Percentiles rank a stretch among this genome's conserved stretches.
phyloP scores from a whole-genome alignment of 2,888 invertebrate species.

The Dynastes grantii region DNA sequence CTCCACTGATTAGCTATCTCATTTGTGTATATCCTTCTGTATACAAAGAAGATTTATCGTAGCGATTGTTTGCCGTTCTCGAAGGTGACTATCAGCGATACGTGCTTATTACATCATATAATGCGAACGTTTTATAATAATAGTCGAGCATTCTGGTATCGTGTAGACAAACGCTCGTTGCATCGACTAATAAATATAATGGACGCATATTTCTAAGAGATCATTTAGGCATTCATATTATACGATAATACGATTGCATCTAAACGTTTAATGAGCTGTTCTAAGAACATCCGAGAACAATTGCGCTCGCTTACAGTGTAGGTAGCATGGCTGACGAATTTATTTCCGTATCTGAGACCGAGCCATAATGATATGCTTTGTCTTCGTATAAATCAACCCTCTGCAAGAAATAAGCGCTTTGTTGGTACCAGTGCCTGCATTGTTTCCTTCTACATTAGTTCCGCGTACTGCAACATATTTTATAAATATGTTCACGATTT shows the following conservation, averaged over 20 bases:
- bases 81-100: not conserved
- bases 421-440: not conserved
- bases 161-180: not conserved
- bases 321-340: conserved; percentile 9
- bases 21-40: not conserved
- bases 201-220: not conserved
- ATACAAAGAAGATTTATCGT: not conserved
- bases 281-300: not conserved
- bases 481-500: too few relatives aligned
- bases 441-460: not conserved
- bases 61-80: not conserved
- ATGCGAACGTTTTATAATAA: conserved; percentile 10
- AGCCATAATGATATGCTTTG: not conserved
- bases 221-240: conserved; percentile 12
- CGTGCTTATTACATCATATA: not conserved
- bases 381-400: not conserved
- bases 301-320: not conserved
- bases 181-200: conserved; percentile 13
- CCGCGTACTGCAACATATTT: too few relatives aligned
- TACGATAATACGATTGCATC: conserved; percentile 4
- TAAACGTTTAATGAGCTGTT: conserved; percentile 12
- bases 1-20: not conserved
- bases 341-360: not conserved
- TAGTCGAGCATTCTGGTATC: not conserved
- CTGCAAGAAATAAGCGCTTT: not conserved